Evolutionary conservation across 2,888 invertebrate species (phyloP), one percentile per base, ranked within the genome.

Genomic region (Spicauda simplicius): DNA sequence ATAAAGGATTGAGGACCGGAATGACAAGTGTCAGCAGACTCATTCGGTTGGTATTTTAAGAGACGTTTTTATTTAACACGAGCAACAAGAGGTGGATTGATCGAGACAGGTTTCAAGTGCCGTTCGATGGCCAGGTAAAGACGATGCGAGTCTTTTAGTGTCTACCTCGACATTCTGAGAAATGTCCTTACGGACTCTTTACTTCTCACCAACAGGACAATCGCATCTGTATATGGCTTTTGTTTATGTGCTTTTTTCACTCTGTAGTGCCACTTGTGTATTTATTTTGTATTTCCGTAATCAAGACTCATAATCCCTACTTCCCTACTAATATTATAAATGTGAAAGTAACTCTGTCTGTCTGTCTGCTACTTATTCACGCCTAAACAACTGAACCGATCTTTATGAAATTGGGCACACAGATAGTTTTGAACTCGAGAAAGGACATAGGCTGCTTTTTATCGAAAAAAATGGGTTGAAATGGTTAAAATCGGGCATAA

Each of bases 41-140:
- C 90, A 85, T 90, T 88, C 83, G 83, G 83, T 79, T 91, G 91
- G 90, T 88, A 91, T 92, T 90, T 92, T 90, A 89, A 90, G 81
- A 91, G 88, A 88, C 85, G 86, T 87, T 92, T 88, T 92, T 91
- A 91, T 91, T 91, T 89, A 88, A 91, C 88, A 91, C 86, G 89
- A 91, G 86, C 90, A 92, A 91, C 88, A 90, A 90, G 92, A 90
- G 88, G 82, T 83, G 90, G 90, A 92, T 93, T 92, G 92, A 93
- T 93, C 90, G 91, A 88, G 92, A 92, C 93, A 87, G 93, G 93
- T 93, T 93, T 92, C 82, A 85, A 93, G 93, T 88, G 90, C 86
- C 86, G 88, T 86, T 87, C 87, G 87, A 84, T 80, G 86, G 84
- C 78, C 89, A 86, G 86, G 87, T 85, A 85, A 82, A 83, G 82